Conservation (phyloP, 2,888 invertebrate species). For the Leptinotarsa haldemani region DNA sequence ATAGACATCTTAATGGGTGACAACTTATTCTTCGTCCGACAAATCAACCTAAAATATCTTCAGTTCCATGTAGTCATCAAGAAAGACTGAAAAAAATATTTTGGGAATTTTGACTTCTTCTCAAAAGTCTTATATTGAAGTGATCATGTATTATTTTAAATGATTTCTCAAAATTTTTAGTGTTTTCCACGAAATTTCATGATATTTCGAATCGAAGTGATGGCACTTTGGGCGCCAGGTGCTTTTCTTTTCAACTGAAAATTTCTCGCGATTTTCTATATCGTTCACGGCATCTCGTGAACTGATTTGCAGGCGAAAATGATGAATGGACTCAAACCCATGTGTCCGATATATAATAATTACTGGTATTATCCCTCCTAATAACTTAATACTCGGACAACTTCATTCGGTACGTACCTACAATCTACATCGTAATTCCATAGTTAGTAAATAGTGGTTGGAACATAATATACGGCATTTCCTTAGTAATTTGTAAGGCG, state of each 20-base stretch:
- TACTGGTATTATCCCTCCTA: conserved; percentile 7
- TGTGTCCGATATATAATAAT: conserved; percentile 10
- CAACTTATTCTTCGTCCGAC: too few species aligned
- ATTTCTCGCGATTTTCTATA: not conserved
- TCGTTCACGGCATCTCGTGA: not conserved
- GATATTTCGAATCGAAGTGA: too few species aligned
- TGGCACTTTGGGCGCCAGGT: not conserved
- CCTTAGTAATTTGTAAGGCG: conserved; percentile 14
- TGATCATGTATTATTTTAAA: too few species aligned
- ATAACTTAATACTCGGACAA: conserved; percentile 1
- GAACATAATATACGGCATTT: conserved; percentile 18
- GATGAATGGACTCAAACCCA: conserved; percentile 4
- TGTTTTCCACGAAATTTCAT: too few species aligned
- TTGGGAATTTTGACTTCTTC: too few species aligned
- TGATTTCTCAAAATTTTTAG: too few species aligned
- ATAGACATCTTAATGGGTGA: too few species aligned
- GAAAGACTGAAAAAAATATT: too few species aligned
- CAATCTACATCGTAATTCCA: conserved; percentile 11
- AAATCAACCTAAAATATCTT: too few species aligned
- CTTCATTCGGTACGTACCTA: conserved; percentile 6
- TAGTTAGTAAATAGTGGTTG: conserved; percentile 19
- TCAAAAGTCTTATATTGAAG: too few species aligned
- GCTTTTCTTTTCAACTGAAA: not conserved
- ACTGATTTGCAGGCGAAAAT: conserved; percentile 14
- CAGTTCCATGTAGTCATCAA: too few species aligned